A percentile compares a stretch with the other conserved stretches of the same genome.
These are phyloP conservation scores for Cryptophagus acutangulus DNA, from an alignment of 2,888 invertebrate species.

Conservation along the genomic window DNA sequence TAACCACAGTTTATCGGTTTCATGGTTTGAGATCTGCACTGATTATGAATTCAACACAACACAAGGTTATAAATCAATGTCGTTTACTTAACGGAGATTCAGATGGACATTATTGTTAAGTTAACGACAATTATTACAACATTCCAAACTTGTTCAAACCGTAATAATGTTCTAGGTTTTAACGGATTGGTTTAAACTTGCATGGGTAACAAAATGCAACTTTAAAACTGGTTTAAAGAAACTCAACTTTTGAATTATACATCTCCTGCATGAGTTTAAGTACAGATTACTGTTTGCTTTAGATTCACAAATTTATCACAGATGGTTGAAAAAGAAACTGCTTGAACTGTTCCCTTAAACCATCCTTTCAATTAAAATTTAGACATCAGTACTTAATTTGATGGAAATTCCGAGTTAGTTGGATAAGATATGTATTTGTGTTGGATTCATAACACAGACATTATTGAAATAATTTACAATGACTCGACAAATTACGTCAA, in stretches of 20 bases:
- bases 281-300: neutral
- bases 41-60: constrained; percentile 3
- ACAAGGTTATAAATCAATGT: neutral
- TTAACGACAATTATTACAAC: constrained; percentile 12
- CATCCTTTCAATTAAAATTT: no score
- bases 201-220: constrained; percentile 29
- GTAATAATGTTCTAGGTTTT: constrained; percentile 10
- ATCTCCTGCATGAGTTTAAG: neutral
- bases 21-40: neutral
- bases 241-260: neutral
- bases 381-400: no score
- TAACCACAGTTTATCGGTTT: neutral
- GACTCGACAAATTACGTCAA: no score
- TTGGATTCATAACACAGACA: neutral
- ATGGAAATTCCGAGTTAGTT: no score
- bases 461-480: no score
- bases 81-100: constrained; percentile 18
- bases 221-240: constrained; percentile 12
- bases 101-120: neutral
- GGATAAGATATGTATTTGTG: no score
- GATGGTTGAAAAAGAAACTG: no score
- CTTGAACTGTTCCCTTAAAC: no score
- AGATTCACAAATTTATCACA: neutral
- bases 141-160: constrained; percentile 10
- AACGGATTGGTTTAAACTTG: constrained; percentile 20